Percentiles rank a stretch among this genome's conserved stretches.
Evolutionary conservation across 2,888 invertebrate genomes (phyloP).

Genomic region (Chrysolina americana): DNA sequence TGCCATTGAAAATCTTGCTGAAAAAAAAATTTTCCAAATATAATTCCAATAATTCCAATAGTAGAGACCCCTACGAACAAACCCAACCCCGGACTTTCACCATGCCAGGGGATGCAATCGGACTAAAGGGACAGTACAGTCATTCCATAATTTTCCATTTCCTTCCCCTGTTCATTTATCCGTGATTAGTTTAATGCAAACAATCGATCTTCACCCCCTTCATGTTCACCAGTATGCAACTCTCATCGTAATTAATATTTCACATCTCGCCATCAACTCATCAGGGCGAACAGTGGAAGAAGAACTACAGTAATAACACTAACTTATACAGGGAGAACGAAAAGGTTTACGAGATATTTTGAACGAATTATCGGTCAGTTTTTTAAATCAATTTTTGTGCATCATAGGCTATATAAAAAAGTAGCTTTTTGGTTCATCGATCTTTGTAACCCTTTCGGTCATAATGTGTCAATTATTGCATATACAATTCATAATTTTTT

Average conservation of each 20-base stretch:
- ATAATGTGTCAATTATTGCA: too few species aligned
- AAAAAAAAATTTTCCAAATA: too few species aligned
- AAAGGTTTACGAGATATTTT: too few species aligned
- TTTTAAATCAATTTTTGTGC: too few species aligned
- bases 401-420: too few species aligned
- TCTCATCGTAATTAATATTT: constrained; percentile 8
- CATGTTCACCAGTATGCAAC: background rate
- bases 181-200: background rate
- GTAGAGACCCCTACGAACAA: background rate
- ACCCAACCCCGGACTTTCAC: constrained; percentile 14
- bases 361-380: too few species aligned
- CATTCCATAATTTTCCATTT: constrained; percentile 14
- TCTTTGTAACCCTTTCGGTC: too few species aligned
- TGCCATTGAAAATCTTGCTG: too few species aligned
- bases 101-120: background rate
- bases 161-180: constrained; percentile 2
- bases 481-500: too few species aligned
- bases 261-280: background rate
- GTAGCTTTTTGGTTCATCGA: too few species aligned
- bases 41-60: background rate
- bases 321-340: too few species aligned
- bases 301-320: too few species aligned
- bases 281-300: background rate
- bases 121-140: constrained; percentile 16
- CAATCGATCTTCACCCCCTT: background rate